Evolutionary conservation across 2,888 invertebrate species (phyloP).

Genomic region (Eilema depressum): DNA sequence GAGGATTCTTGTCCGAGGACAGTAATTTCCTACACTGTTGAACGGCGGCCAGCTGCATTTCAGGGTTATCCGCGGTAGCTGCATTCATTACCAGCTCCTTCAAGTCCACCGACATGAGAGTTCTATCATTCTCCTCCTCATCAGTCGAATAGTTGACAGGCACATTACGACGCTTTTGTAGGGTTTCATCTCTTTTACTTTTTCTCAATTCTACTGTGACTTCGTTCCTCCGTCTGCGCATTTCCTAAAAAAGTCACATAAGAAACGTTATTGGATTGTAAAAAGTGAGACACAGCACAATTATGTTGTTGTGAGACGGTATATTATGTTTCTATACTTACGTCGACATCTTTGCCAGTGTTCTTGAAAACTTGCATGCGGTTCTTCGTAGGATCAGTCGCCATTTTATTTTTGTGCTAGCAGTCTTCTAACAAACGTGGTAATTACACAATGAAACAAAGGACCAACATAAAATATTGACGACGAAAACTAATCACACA

Average conservation of each 20-base stretch:
- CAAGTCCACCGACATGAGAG: slow-evolving; percentile 91
- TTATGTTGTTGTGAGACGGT: slow-evolving; percentile 26
- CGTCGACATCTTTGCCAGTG: slow-evolving; percentile 99
- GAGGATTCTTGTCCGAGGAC: slow-evolving; percentile 99
- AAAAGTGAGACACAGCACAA: slow-evolving; percentile 22
- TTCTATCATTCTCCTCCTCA: slow-evolving; percentile 92
- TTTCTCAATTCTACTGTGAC: slow-evolving; percentile 98
- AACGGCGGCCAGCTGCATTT: slow-evolving; percentile 95
- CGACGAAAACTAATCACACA: slow-evolving; percentile 77
- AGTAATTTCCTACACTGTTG: slow-evolving; percentile 98
- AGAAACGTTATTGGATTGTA: slow-evolving; percentile 39
- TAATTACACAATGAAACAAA: slow-evolving; percentile 80
- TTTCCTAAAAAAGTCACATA: slow-evolving; percentile 90
- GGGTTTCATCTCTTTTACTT: slow-evolving; percentile 98
- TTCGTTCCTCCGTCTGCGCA: slow-evolving; percentile 98
- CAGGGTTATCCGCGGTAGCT: slow-evolving; percentile 92
- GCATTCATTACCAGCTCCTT: slow-evolving; percentile 95
- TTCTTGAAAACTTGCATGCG: slow-evolving; percentile 98
- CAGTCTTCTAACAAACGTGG: slow-evolving; percentile 71
- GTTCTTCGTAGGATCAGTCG: slow-evolving; percentile 92
- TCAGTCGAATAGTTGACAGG: slow-evolving; percentile 94
- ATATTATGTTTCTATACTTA: slow-evolving; percentile 86
- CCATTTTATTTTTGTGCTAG: slow-evolving; percentile 89
- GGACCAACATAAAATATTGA: slow-evolving; percentile 76
- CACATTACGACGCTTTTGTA: slow-evolving; percentile 98